Percentiles rank a stretch among this genome's conserved stretches.
phyloP scores from a whole-genome alignment of 2,797 vertebrate species.

The Falco naumanni region DNA sequence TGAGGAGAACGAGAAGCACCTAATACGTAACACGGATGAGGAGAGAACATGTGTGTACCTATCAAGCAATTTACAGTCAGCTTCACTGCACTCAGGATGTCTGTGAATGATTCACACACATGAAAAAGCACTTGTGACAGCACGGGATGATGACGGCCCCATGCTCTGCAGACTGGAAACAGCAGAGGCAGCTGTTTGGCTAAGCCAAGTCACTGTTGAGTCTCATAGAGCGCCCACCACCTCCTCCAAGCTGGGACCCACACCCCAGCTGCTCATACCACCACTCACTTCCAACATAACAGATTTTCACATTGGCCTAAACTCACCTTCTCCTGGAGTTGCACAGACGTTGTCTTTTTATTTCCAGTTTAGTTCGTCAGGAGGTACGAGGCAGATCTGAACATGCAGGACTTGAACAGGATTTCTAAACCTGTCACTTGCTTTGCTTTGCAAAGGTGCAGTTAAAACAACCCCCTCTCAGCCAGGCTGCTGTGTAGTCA shows the following conservation, averaged over 20 bases:
- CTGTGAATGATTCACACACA: not conserved
- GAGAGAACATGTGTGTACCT: not conserved
- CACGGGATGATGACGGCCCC: accelerated
- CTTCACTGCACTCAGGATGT: not conserved
- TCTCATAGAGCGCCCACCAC: not conserved
- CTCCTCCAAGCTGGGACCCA: not conserved
- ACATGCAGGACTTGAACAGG: not conserved
- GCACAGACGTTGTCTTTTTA: not conserved
- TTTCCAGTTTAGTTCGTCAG: not conserved
- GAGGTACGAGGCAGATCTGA: not conserved
- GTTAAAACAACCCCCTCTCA: not conserved
- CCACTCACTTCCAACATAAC: not conserved
- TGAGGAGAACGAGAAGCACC: not conserved
- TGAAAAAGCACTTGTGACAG: not conserved
- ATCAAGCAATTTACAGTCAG: not conserved
- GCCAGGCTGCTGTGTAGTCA: not conserved
- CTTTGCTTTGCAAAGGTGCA: not conserved
- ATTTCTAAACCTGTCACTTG: not conserved
- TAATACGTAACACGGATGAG: not conserved
- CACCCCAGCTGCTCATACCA: not conserved
- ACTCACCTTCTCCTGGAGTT: not conserved
- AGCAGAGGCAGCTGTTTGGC: not conserved
- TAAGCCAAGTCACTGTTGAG: not conserved
- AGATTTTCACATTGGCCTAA: not conserved
- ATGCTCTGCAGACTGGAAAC: not conserved